Evolutionary conservation across 2,113 vertebrate genomes (phyloP).

Genomic region (Anarhynchus alexandrinus): DNA sequence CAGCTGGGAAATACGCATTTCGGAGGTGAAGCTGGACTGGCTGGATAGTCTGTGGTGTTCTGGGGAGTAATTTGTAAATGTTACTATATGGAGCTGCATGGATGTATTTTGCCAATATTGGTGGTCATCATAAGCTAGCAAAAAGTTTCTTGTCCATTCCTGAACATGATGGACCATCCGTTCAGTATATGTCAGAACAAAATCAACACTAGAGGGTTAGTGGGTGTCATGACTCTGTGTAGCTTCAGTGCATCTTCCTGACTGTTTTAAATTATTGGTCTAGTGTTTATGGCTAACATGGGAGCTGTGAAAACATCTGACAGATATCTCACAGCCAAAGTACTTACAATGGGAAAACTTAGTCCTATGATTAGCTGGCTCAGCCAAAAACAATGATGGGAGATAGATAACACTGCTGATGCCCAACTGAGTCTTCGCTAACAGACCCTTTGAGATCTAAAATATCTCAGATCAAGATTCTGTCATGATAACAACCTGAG

Average conservation of each 20-base stretch:
- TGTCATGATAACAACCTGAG: not conserved
- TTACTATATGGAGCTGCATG: not conserved
- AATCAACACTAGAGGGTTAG: not conserved
- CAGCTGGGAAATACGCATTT: not conserved
- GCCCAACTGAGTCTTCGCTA: not conserved
- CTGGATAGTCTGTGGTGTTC: not conserved
- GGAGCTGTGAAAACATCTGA: constrained; percentile 1
- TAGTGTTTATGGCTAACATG: not conserved
- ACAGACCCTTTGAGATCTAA: not conserved
- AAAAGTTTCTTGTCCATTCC: not conserved
- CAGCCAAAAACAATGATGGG: not conserved
- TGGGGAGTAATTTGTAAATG: not conserved
- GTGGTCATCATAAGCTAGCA: not conserved
- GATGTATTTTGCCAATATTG: not conserved
- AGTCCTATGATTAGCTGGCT: not conserved
- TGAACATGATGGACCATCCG: not conserved
- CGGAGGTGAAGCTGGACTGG: not conserved
- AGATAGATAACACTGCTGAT: not conserved
- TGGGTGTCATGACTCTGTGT: not conserved
- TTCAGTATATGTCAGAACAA: not conserved
- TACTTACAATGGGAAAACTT: not conserved
- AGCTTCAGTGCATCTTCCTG: not conserved
- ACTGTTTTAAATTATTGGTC: not conserved
- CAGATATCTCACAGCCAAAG: not conserved
- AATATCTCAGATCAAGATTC: not conserved